A percentile compares a stretch with the other conserved stretches of the same genome.
Conservation (phyloP, 2,888 invertebrate species). For the Drosophila fungiperda region DNA sequence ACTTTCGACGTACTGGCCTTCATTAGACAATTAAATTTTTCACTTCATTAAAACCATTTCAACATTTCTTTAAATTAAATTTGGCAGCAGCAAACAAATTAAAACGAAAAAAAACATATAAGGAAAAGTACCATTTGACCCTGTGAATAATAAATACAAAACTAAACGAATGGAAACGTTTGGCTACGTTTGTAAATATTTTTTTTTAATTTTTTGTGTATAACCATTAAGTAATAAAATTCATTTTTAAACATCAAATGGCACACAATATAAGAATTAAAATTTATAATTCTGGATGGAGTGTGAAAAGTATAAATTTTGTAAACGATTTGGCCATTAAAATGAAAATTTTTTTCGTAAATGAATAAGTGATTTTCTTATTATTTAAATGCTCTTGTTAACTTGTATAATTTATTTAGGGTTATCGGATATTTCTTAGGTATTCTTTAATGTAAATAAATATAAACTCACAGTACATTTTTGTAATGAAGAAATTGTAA, state of each 20-base stretch:
- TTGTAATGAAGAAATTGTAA: constrained; percentile 36
- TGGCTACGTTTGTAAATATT: constrained; percentile 4
- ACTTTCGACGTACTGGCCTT: not conserved
- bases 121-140: constrained; percentile 26
- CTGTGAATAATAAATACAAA: constrained; percentile 45
- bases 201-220: constrained; percentile 16
- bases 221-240: constrained; percentile 16
- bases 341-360: not conserved
- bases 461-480: constrained; percentile 18
- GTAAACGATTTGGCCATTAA: not conserved
- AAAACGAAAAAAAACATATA: constrained; percentile 1
- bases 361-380: constrained; percentile 11
- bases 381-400: constrained; percentile 29
- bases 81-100: constrained; percentile 1
- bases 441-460: constrained; percentile 33
- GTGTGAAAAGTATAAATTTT: not conserved
- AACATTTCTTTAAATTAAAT: not conserved
- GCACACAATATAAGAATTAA: constrained; percentile 3
- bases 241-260: constrained; percentile 21
- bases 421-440: constrained; percentile 17
- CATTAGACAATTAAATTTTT: not conserved
- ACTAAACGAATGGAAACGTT: constrained; percentile 8
- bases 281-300: not conserved
- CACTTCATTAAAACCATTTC: not conserved
- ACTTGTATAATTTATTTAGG: constrained; percentile 7